Percentiles rank a stretch among this genome's conserved stretches.
These are phyloP conservation scores for Cheilosia pagana DNA, from an alignment of 2,888 invertebrate species.

Conservation along the genomic window DNA sequence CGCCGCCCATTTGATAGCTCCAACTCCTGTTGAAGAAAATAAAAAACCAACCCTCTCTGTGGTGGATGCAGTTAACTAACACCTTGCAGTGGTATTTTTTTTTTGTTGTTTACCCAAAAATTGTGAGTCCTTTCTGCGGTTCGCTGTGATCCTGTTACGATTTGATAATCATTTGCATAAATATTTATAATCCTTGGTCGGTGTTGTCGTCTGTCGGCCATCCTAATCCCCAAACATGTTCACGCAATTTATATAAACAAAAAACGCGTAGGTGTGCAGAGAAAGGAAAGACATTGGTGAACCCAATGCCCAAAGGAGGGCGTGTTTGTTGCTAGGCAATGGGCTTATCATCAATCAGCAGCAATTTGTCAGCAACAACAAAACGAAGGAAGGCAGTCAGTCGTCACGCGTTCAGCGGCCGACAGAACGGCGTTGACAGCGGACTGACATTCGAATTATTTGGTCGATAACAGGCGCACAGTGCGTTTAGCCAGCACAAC, in stretches of 20 bases:
- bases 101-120: constrained; percentile 25
- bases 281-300: constrained; percentile 42
- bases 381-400: too few relatives aligned
- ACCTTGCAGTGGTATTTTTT: constrained; percentile 4
- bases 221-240: neutral
- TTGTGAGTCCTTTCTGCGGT: constrained; percentile 29
- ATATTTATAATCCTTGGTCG: constrained; percentile 74
- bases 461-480: constrained; percentile 77
- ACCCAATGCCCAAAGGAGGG: constrained; percentile 35
- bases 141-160: constrained; percentile 80
- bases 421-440: neutral
- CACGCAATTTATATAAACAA: neutral
- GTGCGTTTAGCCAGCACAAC: constrained; percentile 51
- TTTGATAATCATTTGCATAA: constrained; percentile 82
- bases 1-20: constrained; percentile 47
- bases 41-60: constrained; percentile 45
- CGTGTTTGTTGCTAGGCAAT: constrained; percentile 40
- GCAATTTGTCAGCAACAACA: neutral
- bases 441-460: constrained; percentile 78
- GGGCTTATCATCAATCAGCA: neutral
- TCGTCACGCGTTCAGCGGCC: neutral
- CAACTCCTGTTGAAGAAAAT: neutral
- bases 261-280: neutral
- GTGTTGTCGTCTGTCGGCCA: neutral
- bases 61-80: neutral